These are phyloP conservation scores for Lasiurus cinereus DNA, from an alignment of 2,113 vertebrate genomes.

Conservation along the genomic window DNA sequence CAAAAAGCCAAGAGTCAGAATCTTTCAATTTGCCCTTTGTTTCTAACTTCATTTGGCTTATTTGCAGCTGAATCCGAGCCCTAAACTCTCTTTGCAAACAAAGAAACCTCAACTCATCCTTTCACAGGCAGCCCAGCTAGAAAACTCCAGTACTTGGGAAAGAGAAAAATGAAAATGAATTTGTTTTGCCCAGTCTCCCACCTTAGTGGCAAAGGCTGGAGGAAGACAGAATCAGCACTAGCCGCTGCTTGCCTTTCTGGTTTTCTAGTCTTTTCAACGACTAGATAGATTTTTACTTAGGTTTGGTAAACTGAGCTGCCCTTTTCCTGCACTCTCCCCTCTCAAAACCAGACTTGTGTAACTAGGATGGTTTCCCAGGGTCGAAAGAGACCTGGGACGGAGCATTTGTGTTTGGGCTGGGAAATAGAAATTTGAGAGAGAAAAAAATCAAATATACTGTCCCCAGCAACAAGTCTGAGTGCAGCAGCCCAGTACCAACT, in stretches of 20 bases:
- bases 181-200: background rate
- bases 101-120: conserved; percentile 87
- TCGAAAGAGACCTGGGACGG: conserved; percentile 20
- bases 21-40: conserved; percentile 88
- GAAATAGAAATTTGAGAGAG: conserved; percentile 46
- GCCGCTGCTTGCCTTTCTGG: background rate
- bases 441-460: background rate
- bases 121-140: conserved; percentile 75
- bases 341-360: background rate
- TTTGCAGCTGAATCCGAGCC: conserved; percentile 84
- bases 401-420: conserved; percentile 15
- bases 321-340: background rate
- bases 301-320: background rate
- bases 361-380: background rate
- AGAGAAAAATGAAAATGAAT: conserved; percentile 70
- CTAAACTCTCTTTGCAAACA: conserved; percentile 87
- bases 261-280: conserved; percentile 41
- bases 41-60: conserved; percentile 86
- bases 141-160: conserved; percentile 76
- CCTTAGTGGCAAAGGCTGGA: background rate
- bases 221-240: background rate
- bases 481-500: background rate
- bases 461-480: conserved; percentile 78
- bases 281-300: background rate
- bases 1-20: conserved; percentile 88